phyloP scores from a whole-genome alignment of 2,113 vertebrate genomes.

The Daubentonia madagascariensis region DNA sequence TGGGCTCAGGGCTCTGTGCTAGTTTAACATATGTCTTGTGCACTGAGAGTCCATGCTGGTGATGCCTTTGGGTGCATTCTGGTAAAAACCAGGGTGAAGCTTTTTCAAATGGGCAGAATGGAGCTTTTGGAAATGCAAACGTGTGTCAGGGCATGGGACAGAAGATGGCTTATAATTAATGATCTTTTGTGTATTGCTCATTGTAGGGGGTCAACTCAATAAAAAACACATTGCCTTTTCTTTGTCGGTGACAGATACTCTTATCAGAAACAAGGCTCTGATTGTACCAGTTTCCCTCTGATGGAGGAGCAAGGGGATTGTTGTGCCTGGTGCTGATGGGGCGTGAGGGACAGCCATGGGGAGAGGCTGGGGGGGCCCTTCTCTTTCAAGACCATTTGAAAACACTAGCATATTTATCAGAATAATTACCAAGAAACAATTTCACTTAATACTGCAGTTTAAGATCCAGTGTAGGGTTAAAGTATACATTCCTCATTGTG shows the following conservation, averaged over 20 bases:
- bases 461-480: not conserved
- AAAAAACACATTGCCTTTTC: slow-evolving; percentile 54
- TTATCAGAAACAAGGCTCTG: slow-evolving; percentile 66
- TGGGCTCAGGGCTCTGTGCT: not conserved
- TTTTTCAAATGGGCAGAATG: slow-evolving; percentile 54
- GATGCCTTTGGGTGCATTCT: slow-evolving; percentile 28
- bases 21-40: not conserved
- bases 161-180: slow-evolving; percentile 68
- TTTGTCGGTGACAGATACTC: slow-evolving; percentile 54
- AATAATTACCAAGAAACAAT: not conserved
- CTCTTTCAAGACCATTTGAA: slow-evolving; percentile 42
- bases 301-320: slow-evolving; percentile 27
- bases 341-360: not conserved
- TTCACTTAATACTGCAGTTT: not conserved
- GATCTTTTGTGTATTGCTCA: slow-evolving; percentile 64
- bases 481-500: not conserved
- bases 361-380: not conserved
- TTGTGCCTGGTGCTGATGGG: not conserved
- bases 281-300: slow-evolving; percentile 43
- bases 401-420: slow-evolving; percentile 62
- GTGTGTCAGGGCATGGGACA: slow-evolving; percentile 41
- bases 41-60: slow-evolving; percentile 44
- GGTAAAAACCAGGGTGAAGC: slow-evolving; percentile 52
- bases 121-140: slow-evolving; percentile 75
- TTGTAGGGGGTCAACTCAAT: slow-evolving; percentile 57